Conservation (phyloP, 2,888 invertebrate genomes). For the Neoaliturus tenellus region DNA sequence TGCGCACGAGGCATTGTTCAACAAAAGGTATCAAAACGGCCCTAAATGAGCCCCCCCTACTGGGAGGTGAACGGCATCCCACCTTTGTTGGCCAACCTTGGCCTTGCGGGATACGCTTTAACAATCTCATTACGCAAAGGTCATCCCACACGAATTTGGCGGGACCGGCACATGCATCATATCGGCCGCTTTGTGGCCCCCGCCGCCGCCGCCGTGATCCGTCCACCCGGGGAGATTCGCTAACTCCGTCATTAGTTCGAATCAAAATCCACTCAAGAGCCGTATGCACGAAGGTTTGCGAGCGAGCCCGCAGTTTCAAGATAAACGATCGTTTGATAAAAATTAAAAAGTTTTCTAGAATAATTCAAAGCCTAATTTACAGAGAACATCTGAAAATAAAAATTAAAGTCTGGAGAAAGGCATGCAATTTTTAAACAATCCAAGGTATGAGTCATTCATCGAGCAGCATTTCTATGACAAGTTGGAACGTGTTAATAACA, state of each 20-base stretch:
- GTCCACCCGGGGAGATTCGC: background rate
- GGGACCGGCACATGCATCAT: background rate
- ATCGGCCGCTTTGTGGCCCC: background rate
- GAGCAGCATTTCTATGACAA: too few species aligned
- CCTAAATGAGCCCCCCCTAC: background rate
- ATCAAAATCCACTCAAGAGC: background rate
- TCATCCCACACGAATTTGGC: background rate
- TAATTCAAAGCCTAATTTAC: too few species aligned
- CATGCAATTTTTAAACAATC: too few species aligned
- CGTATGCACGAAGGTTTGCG: background rate
- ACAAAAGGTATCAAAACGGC: background rate
- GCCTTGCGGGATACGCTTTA: constrained; percentile 27
- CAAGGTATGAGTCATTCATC: too few species aligned
- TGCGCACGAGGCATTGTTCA: background rate
- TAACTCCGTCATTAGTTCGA: background rate
- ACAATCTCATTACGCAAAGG: constrained; percentile 24
- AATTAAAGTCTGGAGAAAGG: too few species aligned
- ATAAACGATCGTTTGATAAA: too few species aligned
- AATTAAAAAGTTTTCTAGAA: too few species aligned
- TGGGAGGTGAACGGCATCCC: background rate
- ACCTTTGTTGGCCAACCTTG: constrained; percentile 29
- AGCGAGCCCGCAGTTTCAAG: too few species aligned
- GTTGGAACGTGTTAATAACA: too few species aligned
- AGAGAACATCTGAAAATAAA: too few species aligned
- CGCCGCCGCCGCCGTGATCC: background rate